A percentile compares a stretch with the other conserved stretches of the same genome.
These are phyloP conservation scores for Bombus fervidus DNA, from an alignment of 1,140 invertebrate species.

Conservation along the genomic window DNA sequence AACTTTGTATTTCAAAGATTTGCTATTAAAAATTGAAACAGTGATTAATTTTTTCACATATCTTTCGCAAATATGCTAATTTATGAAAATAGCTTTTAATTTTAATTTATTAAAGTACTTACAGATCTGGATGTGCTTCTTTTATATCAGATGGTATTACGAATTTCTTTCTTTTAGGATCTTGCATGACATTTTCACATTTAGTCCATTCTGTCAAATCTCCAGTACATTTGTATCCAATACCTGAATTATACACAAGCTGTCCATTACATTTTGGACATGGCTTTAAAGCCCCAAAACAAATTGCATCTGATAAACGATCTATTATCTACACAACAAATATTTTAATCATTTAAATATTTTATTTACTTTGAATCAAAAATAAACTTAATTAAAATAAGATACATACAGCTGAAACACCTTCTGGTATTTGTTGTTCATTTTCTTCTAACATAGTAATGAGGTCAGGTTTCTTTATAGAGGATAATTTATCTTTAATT, in stretches of 20 bases:
- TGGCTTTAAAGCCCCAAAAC: conserved; percentile 91
- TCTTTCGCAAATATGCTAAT: neutral
- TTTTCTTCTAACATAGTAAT: conserved; percentile 83
- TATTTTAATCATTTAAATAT: neutral
- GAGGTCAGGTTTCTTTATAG: conserved; percentile 84
- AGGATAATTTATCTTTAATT: conserved; percentile 83
- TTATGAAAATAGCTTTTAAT: neutral
- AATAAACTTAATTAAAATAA: conserved; percentile 25
- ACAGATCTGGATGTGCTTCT: conserved; percentile 85
- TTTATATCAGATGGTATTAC: conserved; percentile 87
- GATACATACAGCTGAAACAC: conserved; percentile 84
- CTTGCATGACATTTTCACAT: conserved; percentile 88
- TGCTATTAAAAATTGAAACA: conserved; percentile 44
- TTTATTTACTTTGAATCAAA: neutral
- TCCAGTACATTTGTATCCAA: conserved; percentile 91
- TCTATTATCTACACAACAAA: conserved; percentile 87
- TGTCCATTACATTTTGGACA: conserved; percentile 93
- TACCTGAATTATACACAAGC: conserved; percentile 87
- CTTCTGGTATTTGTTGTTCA: conserved; percentile 78
- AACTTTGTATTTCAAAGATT: conserved; percentile 84
- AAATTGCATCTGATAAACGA: conserved; percentile 90
- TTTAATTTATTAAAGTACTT: conserved; percentile 58
- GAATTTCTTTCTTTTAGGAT: conserved; percentile 90
- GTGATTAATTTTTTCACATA: conserved; percentile 3
- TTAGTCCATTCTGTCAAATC: conserved; percentile 95